Evolutionary conservation across 2,797 vertebrate genomes (phyloP), one percentile per base, ranked within the genome.

Genomic region (Gymnoscopelus microlampas): DNA sequence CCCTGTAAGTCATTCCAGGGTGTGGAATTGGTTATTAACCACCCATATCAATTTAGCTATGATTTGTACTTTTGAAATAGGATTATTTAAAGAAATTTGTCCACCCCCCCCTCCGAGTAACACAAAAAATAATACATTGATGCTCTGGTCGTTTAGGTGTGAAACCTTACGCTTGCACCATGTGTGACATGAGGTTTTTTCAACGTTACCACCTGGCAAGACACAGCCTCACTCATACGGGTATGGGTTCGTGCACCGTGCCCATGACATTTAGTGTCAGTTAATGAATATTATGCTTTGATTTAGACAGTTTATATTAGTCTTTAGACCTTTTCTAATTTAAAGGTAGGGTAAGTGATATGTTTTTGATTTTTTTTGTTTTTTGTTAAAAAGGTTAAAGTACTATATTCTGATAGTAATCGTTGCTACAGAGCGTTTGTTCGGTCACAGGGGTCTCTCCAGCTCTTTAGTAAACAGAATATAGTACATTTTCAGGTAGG

Each of bases 161-260:
- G 93, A 94, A 94, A 89, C 93, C 93, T 85, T 94, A 88, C 68
- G 92, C 91, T 92, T 94, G 93, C 84, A 91, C 91, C 88, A 94
- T 94, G 93, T 94, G 93, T 86, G 93, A 93, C 88, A 94, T 92
- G 93, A 93, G 92, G 89, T 94, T 94, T 93, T 93, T 93, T 90
- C 92, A 93, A 84, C 93, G 92, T 90, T 93, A 94, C 91, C 93
- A 94, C 86, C 92, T 94, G 89, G 90, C 93, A 26, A 93, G 93
- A 93, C 93, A 94, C 92, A 94, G 91, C 91, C 91, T 94, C 92
- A 94, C 90, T 91, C 93, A 93, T 88, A 93, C 90, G 70, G 92
- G 92, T 93, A 93, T 90, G 91, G 82, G 89, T 89, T 87, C 84
- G 87, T 82, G 85, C 91, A 90, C 86, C 87, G 85, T 73, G 83